A percentile compares a stretch with the other conserved stretches of the same genome.
phyloP scores from a whole-genome alignment of 2,888 invertebrate species.

The Smittia aterrima region DNA sequence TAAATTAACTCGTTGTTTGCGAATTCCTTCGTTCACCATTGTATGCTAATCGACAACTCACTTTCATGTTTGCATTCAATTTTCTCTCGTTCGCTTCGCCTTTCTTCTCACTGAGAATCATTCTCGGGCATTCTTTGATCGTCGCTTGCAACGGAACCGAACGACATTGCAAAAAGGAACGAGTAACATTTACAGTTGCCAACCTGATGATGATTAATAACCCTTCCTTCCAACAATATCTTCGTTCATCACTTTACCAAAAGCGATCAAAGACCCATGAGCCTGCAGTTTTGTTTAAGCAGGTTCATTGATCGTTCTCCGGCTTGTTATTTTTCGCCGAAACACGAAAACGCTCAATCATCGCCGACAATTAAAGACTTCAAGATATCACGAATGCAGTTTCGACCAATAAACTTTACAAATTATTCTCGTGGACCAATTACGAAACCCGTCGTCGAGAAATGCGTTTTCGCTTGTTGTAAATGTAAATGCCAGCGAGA shows the following conservation, averaged over 20 bases:
- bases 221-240: not conserved
- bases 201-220: not conserved
- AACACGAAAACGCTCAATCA: slow-evolving; percentile 1
- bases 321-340: not conserved
- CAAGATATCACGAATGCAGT: not conserved
- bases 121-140: not conserved
- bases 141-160: slow-evolving; percentile 11
- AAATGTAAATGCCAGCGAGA: not conserved
- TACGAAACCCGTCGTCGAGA: not conserved
- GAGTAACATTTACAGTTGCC: slow-evolving; percentile 14
- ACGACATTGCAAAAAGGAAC: not conserved
- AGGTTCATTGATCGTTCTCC: not conserved
- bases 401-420: not conserved
- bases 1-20: not conserved
- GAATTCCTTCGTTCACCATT: not conserved
- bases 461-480: not conserved
- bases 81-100: not conserved
- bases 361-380: not conserved
- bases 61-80: not conserved
- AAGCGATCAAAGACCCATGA: not conserved
- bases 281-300: not conserved
- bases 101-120: not conserved
- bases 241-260: not conserved
- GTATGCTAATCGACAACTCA: not conserved
- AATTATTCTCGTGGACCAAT: not conserved